Base-by-base conservation (phyloP, 2,113 vertebrate genomes). In the Passer domesticus region DNA sequence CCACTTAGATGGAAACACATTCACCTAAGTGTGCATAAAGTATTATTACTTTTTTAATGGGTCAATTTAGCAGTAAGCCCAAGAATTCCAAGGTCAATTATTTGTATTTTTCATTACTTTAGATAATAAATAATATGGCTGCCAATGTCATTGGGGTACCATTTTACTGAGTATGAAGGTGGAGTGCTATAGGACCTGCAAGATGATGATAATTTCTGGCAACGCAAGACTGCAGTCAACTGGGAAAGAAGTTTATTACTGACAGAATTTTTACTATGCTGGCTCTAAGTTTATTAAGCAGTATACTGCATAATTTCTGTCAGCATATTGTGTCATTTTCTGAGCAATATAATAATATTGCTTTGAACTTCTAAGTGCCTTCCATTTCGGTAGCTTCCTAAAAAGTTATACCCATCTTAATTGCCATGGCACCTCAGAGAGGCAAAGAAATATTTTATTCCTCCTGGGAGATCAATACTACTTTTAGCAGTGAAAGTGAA, bases 291-390 rank as follows among this genome's bases (percentile, higher is more conserved):
- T 96, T 97, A 97, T 96, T 97, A 96, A 96, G 74, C 89, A 88
- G 82, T 96, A 87, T 73, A 72, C 66, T 84, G 76, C 8, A 9
- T 88, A 90, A 92, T 94, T 96, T 92, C 86, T 93, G 80, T 95
- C 94, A 96, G 95, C 91, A 94, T 96, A 96, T 95, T 94, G 83
- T 94, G 85, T 76, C 91, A 93, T 97, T 96, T 96, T 94, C 87
- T 94, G 79, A 95, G 89, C 87, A 89, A 94, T 97, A 96, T 96
- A 97, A 95, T 95, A 94, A 95, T 95, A 96, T 83, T 93, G 46
- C 95, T 94, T 97, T 94, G 89, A 95, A 95, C 90, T 94, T 96
- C 80, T 90, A 68, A 84, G 50, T 75, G 46, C 39, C 82, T 96
- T 96, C 79, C 35, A 92, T 91, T 90, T 96, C 59, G 82, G 69